Evolutionary conservation across 2,797 vertebrate genomes (phyloP).

Genomic region (Sarcophilus harrisii): DNA sequence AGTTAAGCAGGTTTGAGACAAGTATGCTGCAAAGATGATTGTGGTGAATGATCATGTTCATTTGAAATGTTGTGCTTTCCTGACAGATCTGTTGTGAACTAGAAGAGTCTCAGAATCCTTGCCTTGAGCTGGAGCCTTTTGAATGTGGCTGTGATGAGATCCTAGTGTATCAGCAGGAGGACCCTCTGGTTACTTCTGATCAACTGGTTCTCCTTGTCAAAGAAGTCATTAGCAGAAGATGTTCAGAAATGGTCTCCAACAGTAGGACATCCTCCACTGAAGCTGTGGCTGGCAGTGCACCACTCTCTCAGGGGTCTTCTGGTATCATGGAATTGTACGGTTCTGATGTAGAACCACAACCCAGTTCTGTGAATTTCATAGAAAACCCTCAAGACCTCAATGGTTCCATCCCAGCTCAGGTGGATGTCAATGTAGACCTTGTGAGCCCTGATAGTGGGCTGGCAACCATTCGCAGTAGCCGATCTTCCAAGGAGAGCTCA

Average conservation of each 20-base stretch:
- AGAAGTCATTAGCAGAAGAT: constrained; percentile 89
- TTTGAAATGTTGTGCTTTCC: constrained; percentile 49
- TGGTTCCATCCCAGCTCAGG: constrained; percentile 84
- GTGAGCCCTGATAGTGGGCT: constrained; percentile 96
- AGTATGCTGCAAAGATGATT: background rate
- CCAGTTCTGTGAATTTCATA: constrained; percentile 86
- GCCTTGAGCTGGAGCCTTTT: constrained; percentile 88
- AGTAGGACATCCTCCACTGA: constrained; percentile 96
- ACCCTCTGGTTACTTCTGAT: constrained; percentile 83
- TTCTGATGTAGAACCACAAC: constrained; percentile 91
- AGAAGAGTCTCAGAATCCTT: constrained; percentile 91
- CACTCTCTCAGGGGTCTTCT: constrained; percentile 96
- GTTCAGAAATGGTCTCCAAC: constrained; percentile 89
- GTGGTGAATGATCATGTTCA: background rate
- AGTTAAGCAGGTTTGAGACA: background rate
- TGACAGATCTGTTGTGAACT: constrained; percentile 93
- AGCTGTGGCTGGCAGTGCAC: constrained; percentile 95
- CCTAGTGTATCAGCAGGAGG: constrained; percentile 90
- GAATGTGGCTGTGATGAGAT: constrained; percentile 88
- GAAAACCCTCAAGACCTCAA: constrained; percentile 89
- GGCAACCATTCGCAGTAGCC: constrained; percentile 95
- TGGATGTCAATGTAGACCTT: constrained; percentile 88
- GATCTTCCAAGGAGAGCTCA: constrained; percentile 96
- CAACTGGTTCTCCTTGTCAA: constrained; percentile 90
- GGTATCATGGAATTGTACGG: constrained; percentile 95